Evolutionary conservation across 2,113 vertebrate species (phyloP), one percentile per base, ranked within the genome.

Genomic region (Muntiacus reevesi): DNA sequence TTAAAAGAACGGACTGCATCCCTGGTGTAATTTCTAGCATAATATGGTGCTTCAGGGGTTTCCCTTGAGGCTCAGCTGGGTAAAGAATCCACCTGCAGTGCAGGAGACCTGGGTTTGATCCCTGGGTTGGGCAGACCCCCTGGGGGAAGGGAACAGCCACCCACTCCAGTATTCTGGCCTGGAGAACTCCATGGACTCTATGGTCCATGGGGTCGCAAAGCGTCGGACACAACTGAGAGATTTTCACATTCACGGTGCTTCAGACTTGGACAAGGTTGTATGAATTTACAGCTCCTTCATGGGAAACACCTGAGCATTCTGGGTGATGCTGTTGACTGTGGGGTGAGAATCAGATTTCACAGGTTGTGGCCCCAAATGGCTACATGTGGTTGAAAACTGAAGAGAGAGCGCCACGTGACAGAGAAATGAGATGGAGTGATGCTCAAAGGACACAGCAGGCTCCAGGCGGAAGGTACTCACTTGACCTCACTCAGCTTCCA

Each of bases 361-460:
- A 87, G 47, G n/a, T 19, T 14, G 1, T 11, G 52, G 67, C 30
- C 76, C 64, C 88, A 40, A 8, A 76, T 3, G 33, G 43, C 43
- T 25, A 40, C 45, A 14, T 3, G 33, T 52, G 43, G 52, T 82
- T 67, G 52, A 57, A 4, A 54, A 28, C 43, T 25, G 60, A 78
- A n/a, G 55, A 93, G 15, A 87, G 47, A 62, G 40, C 33, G 12
- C 13, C 57, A 9, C 0, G 2, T 13, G 28, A 92, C 33, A 23
- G 21, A 47, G 57, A n/a, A 47, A 23, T 0, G 12, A 50, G 54
- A 19, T 4, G 28, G 17, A 5, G 23, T 0, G 21, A 40, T 0
- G 43, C 33, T 62, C 67, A 3, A 3, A 16, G 74, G 79, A 36
- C 5, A 36, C 0, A 1, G 67, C 19, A 19, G 93, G n/a, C 25